Conservation (phyloP, 1,140 invertebrate genomes). For the Lepidotrigona ventralis region DNA sequence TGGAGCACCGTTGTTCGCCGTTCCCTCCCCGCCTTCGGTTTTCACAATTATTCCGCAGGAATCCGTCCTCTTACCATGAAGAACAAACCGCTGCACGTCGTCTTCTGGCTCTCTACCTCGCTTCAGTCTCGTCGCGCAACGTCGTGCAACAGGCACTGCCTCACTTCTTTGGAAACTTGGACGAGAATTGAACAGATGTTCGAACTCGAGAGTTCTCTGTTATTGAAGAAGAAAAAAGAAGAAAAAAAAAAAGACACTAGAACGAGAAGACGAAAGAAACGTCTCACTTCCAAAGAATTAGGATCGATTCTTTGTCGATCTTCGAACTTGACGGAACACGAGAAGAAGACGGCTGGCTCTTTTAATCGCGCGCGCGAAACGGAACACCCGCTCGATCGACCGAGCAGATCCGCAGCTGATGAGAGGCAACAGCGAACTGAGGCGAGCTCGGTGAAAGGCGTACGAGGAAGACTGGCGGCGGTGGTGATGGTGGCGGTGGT, state of each 20-base stretch:
- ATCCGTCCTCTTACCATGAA: constrained; percentile 31
- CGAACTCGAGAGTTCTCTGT: too few species aligned
- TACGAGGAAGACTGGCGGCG: constrained; percentile 58
- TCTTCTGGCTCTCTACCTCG: neutral
- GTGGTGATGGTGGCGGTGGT: neutral
- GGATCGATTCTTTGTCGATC: too few species aligned
- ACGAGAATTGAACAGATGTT: too few species aligned
- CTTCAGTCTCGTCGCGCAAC: neutral
- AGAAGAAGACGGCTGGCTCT: neutral
- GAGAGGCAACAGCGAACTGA: constrained; percentile 72
- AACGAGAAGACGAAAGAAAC: too few species aligned
- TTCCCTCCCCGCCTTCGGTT: too few species aligned
- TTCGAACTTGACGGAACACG: neutral
- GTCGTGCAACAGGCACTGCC: too few species aligned
- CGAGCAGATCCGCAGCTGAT: constrained; percentile 64
- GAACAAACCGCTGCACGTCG: neutral
- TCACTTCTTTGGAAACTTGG: too few species aligned
- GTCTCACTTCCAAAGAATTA: neutral
- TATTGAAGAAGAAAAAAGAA: too few species aligned
- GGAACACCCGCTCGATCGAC: too few species aligned
- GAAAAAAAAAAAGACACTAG: too few species aligned
- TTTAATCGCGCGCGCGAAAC: neutral
- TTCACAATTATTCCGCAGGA: neutral
- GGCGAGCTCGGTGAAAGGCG: constrained; percentile 72
- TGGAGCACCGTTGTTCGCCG: neutral